phyloP scores from a whole-genome alignment of 2,888 invertebrate genomes.

The Aspidiotus rigidus region DNA sequence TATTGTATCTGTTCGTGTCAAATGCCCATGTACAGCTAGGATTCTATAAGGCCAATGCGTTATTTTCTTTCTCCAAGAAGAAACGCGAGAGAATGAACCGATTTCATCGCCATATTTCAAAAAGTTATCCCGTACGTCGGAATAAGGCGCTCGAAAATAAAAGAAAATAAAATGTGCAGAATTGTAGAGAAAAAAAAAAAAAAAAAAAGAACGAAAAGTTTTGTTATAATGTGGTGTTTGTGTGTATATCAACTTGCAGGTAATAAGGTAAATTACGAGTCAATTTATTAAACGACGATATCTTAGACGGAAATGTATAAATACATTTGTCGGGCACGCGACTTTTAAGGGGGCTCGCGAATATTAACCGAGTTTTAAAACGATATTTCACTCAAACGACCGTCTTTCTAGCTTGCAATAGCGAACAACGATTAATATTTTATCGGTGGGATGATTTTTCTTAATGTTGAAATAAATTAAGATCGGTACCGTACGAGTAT shows the following conservation, averaged over 20 bases:
- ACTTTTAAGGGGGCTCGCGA: background rate
- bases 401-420: background rate
- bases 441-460: background rate
- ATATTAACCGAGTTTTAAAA: background rate
- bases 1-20: no score
- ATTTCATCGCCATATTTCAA: slow-evolving; percentile 1
- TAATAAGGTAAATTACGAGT: background rate
- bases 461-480: background rate
- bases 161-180: no score
- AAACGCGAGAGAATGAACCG: background rate
- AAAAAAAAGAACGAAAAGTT: no score
- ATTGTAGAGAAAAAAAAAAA: no score
- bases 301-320: background rate
- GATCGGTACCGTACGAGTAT: no score
- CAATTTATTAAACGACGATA: background rate
- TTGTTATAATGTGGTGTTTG: no score
- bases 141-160: no score
- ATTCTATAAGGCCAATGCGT: background rate
- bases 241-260: background rate
- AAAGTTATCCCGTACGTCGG: background rate
- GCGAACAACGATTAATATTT: background rate
- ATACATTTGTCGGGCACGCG: background rate
- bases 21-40: no score
- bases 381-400: background rate
- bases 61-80: background rate